Evolutionary conservation across 1,140 invertebrate genomes (phyloP).

Genomic region (Musca domestica): DNA sequence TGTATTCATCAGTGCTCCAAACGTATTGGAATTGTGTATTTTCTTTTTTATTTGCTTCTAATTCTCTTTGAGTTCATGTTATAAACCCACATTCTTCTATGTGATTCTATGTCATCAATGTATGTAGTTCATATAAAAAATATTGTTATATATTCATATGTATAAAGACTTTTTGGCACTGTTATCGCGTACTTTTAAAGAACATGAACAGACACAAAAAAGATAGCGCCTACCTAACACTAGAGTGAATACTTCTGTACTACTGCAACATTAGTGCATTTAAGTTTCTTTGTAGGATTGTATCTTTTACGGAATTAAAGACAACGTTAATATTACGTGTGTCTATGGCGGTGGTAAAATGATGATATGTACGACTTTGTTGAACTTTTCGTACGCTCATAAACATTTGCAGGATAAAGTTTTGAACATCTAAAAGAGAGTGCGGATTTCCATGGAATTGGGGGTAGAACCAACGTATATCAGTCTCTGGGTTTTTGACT

Average conservation of each 20-base stretch:
- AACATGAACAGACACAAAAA: not conserved
- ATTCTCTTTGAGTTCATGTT: too few relatives aligned
- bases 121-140: not conserved
- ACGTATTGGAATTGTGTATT: too few relatives aligned
- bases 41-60: too few relatives aligned
- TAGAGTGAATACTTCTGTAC: not conserved
- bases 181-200: not conserved
- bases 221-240: not conserved
- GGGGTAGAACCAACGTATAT: slow-evolving; percentile 82
- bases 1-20: too few relatives aligned
- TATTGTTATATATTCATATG: not conserved
- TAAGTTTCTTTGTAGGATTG: slow-evolving; percentile 91
- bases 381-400: slow-evolving; percentile 74
- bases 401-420: slow-evolving; percentile 88
- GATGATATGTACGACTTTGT: slow-evolving; percentile 83
- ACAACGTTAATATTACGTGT: slow-evolving; percentile 97
- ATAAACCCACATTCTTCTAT: too few relatives aligned
- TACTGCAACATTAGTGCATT: slow-evolving; percentile 90
- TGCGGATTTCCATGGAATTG: slow-evolving; percentile 85
- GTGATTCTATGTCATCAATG: too few relatives aligned
- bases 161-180: not conserved
- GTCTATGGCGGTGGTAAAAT: slow-evolving; percentile 97
- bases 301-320: slow-evolving; percentile 96
- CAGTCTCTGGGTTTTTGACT: slow-evolving; percentile 78
- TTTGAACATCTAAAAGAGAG: slow-evolving; percentile 83